Conservation (phyloP, 2,113 vertebrate species). For the Entosphenus tridentatus region DNA sequence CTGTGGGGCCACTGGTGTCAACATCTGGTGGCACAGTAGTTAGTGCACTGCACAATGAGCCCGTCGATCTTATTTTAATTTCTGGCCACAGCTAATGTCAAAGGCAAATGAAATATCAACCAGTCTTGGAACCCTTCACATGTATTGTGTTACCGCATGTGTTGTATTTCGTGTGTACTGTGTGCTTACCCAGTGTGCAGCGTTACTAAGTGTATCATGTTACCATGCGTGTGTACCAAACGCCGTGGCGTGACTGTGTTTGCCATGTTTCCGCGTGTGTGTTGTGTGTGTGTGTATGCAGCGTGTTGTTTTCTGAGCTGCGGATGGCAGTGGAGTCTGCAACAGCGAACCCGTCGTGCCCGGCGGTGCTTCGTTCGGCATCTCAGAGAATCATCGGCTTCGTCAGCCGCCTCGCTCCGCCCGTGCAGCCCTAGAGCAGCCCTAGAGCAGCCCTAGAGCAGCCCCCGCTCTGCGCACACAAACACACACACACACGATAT, state of each 20-base stretch:
- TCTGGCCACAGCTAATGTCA: no score
- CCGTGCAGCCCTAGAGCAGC: neutral
- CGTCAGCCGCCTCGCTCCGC: neutral
- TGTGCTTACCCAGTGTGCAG: neutral
- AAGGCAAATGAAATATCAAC: no score
- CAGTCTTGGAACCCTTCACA: neutral
- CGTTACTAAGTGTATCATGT: neutral
- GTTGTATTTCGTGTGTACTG: neutral
- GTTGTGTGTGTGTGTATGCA: neutral
- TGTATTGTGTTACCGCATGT: neutral
- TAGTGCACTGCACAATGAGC: no score
- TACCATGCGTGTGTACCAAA: neutral
- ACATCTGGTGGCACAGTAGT: no score
- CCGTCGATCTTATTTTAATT: no score
- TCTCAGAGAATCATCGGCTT: neutral
- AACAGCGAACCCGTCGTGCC: constrained; percentile 3
- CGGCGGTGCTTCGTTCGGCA: neutral
- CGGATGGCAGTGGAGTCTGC: neutral
- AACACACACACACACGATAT: no score
- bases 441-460: no score
- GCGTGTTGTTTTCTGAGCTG: neutral
- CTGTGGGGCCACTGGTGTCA: no score
- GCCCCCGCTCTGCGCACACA: no score
- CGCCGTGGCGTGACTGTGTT: neutral
- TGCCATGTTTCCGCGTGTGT: neutral